phyloP scores from a whole-genome alignment of 1,140 invertebrate genomes.

The Rhagoletis pomonella region DNA sequence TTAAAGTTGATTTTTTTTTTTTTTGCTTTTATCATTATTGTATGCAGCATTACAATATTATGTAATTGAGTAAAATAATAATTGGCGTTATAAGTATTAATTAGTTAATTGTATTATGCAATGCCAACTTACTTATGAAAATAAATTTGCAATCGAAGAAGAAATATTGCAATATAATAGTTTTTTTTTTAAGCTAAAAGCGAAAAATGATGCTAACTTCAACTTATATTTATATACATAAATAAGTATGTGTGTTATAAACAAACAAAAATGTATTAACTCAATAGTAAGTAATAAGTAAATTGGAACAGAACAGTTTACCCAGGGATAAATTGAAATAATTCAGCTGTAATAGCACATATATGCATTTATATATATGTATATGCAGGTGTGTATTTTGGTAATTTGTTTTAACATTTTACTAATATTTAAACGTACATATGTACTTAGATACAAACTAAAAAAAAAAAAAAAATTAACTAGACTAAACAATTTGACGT shows the following conservation, averaged over 20 bases:
- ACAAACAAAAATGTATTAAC: slow-evolving; percentile 2
- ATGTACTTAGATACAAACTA: slow-evolving; percentile 1
- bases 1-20: slow-evolving; percentile 9
- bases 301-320: slow-evolving; percentile 1
- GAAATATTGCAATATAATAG: background rate
- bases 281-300: slow-evolving; percentile 21
- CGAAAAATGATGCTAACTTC: slow-evolving; percentile 40
- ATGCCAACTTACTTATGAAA: background rate
- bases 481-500: slow-evolving; percentile 33
- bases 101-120: slow-evolving; percentile 17
- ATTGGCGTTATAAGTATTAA: slow-evolving; percentile 41
- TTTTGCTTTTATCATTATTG: background rate
- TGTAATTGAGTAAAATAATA: slow-evolving; percentile 19
- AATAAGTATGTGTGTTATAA: no score
- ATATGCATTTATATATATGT: background rate
- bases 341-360: background rate
- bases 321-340: background rate
- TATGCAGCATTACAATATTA: background rate
- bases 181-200: slow-evolving; percentile 31
- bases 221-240: background rate
- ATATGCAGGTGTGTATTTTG: background rate
- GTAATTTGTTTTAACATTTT: slow-evolving; percentile 37
- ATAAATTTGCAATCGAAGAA: slow-evolving; percentile 9
- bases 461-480: slow-evolving; percentile 38
- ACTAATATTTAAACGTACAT: background rate